A percentile compares a stretch with the other conserved stretches of the same genome.
Conservation (phyloP, 1,140 invertebrate species). For the Danaus melanippus region DNA sequence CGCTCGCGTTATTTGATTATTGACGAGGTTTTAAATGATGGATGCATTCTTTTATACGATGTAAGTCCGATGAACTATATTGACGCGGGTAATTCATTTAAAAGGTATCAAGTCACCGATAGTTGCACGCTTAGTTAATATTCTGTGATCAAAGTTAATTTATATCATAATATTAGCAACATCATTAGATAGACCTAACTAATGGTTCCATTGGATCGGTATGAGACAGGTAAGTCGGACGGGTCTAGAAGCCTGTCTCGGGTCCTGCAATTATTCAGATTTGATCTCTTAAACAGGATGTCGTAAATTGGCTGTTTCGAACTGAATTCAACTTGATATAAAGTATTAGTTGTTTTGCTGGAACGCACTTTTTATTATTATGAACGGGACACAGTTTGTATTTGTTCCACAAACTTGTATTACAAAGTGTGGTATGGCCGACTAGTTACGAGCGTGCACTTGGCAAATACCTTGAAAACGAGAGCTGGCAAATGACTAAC, state of each 20-base stretch:
- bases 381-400: slow-evolving; percentile 1
- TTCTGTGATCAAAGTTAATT: too few species aligned
- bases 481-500: slow-evolving; percentile 19
- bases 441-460: slow-evolving; percentile 28
- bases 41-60: too few species aligned
- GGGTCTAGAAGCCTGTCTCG: slow-evolving; percentile 29
- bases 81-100: not conserved
- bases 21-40: not conserved
- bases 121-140: too few species aligned
- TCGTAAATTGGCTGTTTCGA: slow-evolving; percentile 36
- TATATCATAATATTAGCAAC: too few species aligned
- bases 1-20: slow-evolving; percentile 8
- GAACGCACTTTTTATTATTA: slow-evolving; percentile 17
- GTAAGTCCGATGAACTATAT: slow-evolving; percentile 5
- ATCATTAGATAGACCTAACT: too few species aligned
- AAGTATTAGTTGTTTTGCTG: slow-evolving; percentile 22
- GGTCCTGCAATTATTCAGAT: slow-evolving; percentile 48
- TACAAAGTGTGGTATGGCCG: slow-evolving; percentile 5
- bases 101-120: too few species aligned
- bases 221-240: slow-evolving; percentile 21
- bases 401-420: not conserved
- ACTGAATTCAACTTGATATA: slow-evolving; percentile 25
- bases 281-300: slow-evolving; percentile 50
- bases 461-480: slow-evolving; percentile 22
- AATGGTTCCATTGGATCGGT: slow-evolving; percentile 9